These are phyloP conservation scores for Typhlichthys eigenmanni DNA, from an alignment of 2,797 vertebrate genomes.

Conservation along the genomic window DNA sequence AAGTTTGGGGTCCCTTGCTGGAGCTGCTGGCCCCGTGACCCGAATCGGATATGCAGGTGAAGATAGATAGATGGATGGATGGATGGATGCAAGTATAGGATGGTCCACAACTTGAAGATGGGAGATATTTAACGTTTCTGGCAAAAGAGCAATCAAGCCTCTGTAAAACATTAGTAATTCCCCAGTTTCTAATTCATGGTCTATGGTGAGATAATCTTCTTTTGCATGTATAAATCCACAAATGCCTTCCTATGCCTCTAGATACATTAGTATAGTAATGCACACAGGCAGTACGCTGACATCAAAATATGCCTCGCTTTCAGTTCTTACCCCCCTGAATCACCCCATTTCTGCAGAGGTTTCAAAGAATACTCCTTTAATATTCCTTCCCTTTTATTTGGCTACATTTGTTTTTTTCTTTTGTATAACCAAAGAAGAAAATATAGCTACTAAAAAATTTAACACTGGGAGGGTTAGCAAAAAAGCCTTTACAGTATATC, in stretches of 20 bases:
- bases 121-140: conserved; percentile 50
- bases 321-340: conserved; percentile 41
- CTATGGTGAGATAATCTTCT: conserved; percentile 57
- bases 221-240: conserved; percentile 56
- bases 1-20: no score
- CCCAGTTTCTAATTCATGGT: conserved; percentile 43
- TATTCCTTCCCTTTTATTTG: conserved; percentile 24
- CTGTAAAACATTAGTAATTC: conserved; percentile 45
- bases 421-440: conserved; percentile 9
- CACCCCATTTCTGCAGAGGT: conserved; percentile 45
- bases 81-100: conserved; percentile 27
- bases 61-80: no score
- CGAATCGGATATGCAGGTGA: no score
- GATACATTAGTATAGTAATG: conserved; percentile 62
- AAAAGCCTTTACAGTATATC: no score
- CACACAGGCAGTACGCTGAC: conserved; percentile 48
- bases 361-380: conserved; percentile 34
- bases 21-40: no score
- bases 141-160: conserved; percentile 46
- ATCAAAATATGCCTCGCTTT: conserved; percentile 50
- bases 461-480: no score
- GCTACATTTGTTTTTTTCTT: conserved; percentile 21
- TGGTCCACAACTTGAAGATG: conserved; percentile 45
- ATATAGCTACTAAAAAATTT: no score
- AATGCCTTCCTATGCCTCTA: conserved; percentile 42